phyloP scores from a whole-genome alignment of 2,113 vertebrate species.

The Trogon surrucura region DNA sequence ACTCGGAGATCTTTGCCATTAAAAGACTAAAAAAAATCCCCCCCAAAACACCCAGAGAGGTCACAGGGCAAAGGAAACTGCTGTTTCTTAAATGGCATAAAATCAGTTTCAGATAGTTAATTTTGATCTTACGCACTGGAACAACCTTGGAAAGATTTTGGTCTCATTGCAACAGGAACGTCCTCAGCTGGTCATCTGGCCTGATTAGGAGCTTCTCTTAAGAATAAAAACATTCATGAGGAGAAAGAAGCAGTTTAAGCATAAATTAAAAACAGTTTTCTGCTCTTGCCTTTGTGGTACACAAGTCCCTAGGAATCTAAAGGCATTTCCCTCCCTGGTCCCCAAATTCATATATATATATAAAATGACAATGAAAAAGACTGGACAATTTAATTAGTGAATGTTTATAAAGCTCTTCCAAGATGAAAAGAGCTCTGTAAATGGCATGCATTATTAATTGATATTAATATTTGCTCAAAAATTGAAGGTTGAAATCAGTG shows the following conservation, averaged over 20 bases:
- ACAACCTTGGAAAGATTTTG: background rate
- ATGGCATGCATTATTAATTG: constrained; percentile 22
- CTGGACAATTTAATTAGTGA: background rate
- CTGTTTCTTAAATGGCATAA: background rate
- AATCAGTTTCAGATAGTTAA: background rate
- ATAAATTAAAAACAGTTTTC: background rate
- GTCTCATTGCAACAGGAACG: background rate
- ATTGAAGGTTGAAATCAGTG: background rate
- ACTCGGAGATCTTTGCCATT: background rate
- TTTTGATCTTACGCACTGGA: background rate
- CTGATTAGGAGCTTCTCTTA: background rate
- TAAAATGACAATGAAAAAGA: background rate
- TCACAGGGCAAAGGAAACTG: background rate
- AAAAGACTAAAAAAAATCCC: background rate
- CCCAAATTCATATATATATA: background rate
- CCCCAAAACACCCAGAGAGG: background rate
- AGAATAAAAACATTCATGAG: background rate
- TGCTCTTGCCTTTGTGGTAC: background rate
- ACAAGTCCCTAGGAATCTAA: background rate
- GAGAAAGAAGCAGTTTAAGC: background rate
- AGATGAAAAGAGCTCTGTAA: constrained; percentile 15
- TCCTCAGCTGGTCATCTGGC: background rate
- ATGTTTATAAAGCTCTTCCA: constrained; percentile 12
- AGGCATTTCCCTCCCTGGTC: background rate
- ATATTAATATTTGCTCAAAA: constrained; percentile 37